Conservation (phyloP, 1,140 invertebrate species). For the Pogonognathellus flavescens region DNA sequence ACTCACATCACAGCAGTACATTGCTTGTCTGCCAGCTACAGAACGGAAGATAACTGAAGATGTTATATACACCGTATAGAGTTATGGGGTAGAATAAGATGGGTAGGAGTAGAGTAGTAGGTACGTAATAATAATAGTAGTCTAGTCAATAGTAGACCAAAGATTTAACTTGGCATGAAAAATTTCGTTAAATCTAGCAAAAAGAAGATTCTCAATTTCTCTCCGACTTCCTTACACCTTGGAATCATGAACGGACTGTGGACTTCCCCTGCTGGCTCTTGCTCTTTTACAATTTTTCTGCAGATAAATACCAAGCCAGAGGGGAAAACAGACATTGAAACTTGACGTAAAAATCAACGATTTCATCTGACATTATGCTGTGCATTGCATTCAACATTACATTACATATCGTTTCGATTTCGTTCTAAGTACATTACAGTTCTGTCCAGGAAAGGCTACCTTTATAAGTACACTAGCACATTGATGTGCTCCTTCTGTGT, state of each 20-base stretch:
- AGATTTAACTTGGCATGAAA: conserved; percentile 56
- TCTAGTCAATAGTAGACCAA: background rate
- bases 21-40: background rate
- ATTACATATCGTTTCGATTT: conserved; percentile 49
- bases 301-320: conserved; percentile 34
- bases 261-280: conserved; percentile 16
- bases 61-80: background rate
- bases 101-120: conserved; percentile 11
- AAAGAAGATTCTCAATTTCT: conserved; percentile 54
- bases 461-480: background rate
- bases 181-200: conserved; percentile 58
- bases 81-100: background rate
- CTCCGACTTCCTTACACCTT: conserved; percentile 15
- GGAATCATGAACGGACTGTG: background rate
- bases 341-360: conserved; percentile 39
- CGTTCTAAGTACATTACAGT: conserved; percentile 14
- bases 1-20: background rate
- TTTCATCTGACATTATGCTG: conserved; percentile 50
- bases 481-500: background rate
- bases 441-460: conserved; percentile 20
- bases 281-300: background rate
- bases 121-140: background rate
- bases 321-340: conserved; percentile 50
- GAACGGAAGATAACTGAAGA: conserved; percentile 19
- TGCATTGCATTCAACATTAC: conserved; percentile 48